These are phyloP conservation scores for Pangasius larnaudii DNA, from an alignment of 2,797 vertebrate species.

Conservation along the genomic window DNA sequence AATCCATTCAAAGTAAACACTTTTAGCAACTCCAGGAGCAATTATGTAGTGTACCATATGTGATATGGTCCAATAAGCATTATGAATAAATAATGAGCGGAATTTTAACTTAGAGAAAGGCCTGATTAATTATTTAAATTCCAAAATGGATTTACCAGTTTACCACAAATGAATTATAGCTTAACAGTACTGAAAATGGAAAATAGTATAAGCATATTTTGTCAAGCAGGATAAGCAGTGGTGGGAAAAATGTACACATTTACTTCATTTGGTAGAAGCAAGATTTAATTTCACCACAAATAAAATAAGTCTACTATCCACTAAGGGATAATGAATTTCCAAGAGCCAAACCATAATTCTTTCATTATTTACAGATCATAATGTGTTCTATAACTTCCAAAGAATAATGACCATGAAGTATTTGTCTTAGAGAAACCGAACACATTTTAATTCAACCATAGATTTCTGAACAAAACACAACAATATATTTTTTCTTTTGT, in stretches of 20 bases:
- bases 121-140: slow-evolving; percentile 72
- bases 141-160: slow-evolving; percentile 67
- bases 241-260: slow-evolving; percentile 10
- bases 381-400: slow-evolving; percentile 36
- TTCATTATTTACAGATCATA: slow-evolving; percentile 43
- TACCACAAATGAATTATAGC: slow-evolving; percentile 60
- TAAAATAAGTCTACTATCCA: slow-evolving; percentile 20
- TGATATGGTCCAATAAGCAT: slow-evolving; percentile 59
- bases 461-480: slow-evolving; percentile 32
- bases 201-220: slow-evolving; percentile 41
- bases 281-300: slow-evolving; percentile 37
- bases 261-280: slow-evolving; percentile 18
- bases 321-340: slow-evolving; percentile 48
- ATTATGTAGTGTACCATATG: slow-evolving; percentile 55
- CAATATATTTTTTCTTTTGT: neutral
- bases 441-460: slow-evolving; percentile 15
- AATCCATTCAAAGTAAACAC: slow-evolving; percentile 46
- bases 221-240: slow-evolving; percentile 38
- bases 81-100: slow-evolving; percentile 67
- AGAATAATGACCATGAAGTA: slow-evolving; percentile 30
- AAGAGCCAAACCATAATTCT: slow-evolving; percentile 22
- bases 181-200: slow-evolving; percentile 41
- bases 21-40: slow-evolving; percentile 47
- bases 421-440: slow-evolving; percentile 21
- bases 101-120: slow-evolving; percentile 59